Conservation (phyloP, 2,113 vertebrate species). For the Benitochromis conjunctus region DNA sequence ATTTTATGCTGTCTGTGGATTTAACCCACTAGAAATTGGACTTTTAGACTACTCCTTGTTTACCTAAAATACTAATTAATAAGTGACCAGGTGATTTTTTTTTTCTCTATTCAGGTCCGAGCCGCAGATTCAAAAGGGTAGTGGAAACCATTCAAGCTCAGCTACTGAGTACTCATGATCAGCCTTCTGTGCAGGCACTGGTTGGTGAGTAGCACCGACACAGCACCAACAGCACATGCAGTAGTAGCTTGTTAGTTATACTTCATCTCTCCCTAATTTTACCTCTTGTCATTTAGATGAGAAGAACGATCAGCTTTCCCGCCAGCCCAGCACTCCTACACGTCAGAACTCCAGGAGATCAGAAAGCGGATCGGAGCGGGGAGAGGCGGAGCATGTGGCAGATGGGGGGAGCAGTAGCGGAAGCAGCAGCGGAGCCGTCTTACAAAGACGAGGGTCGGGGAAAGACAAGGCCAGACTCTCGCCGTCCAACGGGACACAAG, state of each 20-base stretch:
- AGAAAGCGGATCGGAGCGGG: slow-evolving; percentile 71
- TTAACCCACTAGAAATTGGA: not conserved
- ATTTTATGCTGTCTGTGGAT: not conserved
- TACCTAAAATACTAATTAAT: not conserved
- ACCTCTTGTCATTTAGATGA: slow-evolving; percentile 69
- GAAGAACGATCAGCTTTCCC: slow-evolving; percentile 83
- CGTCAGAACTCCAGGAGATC: slow-evolving; percentile 79
- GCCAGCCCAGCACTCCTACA: slow-evolving; percentile 75
- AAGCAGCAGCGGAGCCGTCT: slow-evolving; percentile 23
- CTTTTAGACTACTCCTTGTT: not conserved
- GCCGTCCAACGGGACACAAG: slow-evolving; percentile 84
- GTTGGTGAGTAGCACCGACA: slow-evolving; percentile 70
- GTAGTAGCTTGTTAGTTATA: not conserved
- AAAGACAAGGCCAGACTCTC: slow-evolving; percentile 85
- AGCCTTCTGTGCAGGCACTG: slow-evolving; percentile 89
- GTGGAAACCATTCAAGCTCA: slow-evolving; percentile 94
- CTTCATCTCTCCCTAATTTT: not conserved
- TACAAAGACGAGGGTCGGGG: slow-evolving; percentile 78
- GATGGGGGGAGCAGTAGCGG: slow-evolving; percentile 24
- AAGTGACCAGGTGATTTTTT: not conserved
- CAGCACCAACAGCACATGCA: not conserved
- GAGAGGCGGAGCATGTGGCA: slow-evolving; percentile 36
- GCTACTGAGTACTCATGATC: slow-evolving; percentile 87
- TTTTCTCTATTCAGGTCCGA: slow-evolving; percentile 75
- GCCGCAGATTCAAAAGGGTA: slow-evolving; percentile 88